Percentiles rank a stretch among this genome's conserved stretches.
These are phyloP conservation scores for Drosophila aff. DNA, from an alignment of 1,140 invertebrate genomes.

Conservation along the genomic window DNA sequence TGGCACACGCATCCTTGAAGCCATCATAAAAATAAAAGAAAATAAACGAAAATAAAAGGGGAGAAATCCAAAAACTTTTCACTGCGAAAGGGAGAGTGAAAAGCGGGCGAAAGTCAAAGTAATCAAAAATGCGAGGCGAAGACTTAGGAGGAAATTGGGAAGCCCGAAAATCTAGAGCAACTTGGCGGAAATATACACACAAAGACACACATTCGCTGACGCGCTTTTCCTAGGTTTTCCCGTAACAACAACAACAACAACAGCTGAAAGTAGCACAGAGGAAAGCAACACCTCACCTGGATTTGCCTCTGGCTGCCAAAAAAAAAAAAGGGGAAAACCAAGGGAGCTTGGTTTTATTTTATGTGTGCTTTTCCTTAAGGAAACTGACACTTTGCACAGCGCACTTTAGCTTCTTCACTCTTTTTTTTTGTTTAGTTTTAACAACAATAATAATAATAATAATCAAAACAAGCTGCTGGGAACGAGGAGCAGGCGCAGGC, in stretches of 20 bases:
- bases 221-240: constrained; percentile 6
- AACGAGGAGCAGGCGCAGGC: constrained; percentile 22
- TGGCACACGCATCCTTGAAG: constrained; percentile 7
- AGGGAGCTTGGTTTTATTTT: not conserved
- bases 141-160: constrained; percentile 19
- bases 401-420: not conserved
- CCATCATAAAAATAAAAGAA: not conserved
- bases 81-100: constrained; percentile 46
- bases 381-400: not conserved
- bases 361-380: not conserved
- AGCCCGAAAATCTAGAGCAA: constrained; percentile 59
- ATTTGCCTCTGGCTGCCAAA: not conserved
- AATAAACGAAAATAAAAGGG: not conserved
- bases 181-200: constrained; percentile 31
- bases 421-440: not conserved
- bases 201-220: constrained; percentile 5
- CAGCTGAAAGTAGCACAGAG: constrained; percentile 16
- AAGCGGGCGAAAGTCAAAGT: constrained; percentile 61
- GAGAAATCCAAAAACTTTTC: constrained; percentile 37
- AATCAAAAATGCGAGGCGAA: constrained; percentile 51
- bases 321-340: not conserved
- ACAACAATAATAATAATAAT: constrained; percentile 14
- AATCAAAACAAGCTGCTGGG: constrained; percentile 31
- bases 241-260: not conserved
- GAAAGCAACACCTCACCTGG: constrained; percentile 21